Base-by-base conservation (phyloP, 2,888 invertebrate species). In the Automeris io region DNA sequence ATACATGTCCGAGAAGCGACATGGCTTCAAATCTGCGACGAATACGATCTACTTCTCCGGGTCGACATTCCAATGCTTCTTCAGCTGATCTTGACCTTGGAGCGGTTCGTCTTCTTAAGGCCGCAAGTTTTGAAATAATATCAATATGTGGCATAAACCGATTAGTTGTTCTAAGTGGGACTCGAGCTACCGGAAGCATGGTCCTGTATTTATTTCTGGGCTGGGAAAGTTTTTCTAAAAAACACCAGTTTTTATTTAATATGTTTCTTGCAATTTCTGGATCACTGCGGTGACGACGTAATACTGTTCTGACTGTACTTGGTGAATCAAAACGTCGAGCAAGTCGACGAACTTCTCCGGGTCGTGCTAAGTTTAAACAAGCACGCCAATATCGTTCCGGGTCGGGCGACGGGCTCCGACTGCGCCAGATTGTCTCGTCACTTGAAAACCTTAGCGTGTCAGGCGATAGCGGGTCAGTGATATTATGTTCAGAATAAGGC, bases 141-240 rank as follows among this genome's bases (percentile, higher is more conserved):
- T 95, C 95, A 49, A 95, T 95, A 59, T 93, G 95, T 0, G 95
- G 95, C 95, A 95, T 95, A 47, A 91, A 91, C 8, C 94, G 89
- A 61, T 94, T 92, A 39, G 90, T 90, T 0, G 90, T 82, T 22
- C 90, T 87, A 21, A 93, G 76, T 1, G 91, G 90, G 22, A 89
- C 77, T 24, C 89, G 83, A 5, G 90, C 90, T 35, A 93, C 90
- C 0, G 93, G 93, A 1, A 92, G 90, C 41, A 83, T 71, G n/a
- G 85, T 48, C 57, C 54, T 76, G 47, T 54, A 58, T 61, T 63
- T 70, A 37, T 73, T 70, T 23, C 66, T 64, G 16, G 66, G 67
- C 8, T 62, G 51, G 5, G 64, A 49, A 11, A 64, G 55, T 49
- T 73, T 80, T 57, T 86, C 87, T 49, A 86, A 79, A 54, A 88